These are phyloP conservation scores for Rhorus exstirpatorius DNA, from an alignment of 2,888 invertebrate genomes.

Conservation along the genomic window DNA sequence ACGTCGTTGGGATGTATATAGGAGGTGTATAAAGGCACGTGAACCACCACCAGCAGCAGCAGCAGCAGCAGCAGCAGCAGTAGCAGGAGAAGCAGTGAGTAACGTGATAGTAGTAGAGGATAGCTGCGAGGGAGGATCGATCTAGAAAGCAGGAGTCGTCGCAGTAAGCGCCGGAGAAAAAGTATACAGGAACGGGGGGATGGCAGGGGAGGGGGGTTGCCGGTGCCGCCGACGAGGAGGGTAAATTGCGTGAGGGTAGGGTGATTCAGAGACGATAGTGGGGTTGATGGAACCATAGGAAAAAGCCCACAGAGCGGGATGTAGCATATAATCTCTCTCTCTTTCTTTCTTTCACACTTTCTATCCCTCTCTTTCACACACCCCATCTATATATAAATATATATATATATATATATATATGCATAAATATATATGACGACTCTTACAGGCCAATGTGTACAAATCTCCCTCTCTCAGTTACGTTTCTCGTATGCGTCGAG, in stretches of 20 bases:
- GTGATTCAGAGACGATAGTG: not conserved
- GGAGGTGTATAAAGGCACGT: conserved; percentile 35
- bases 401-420: conserved; percentile 9
- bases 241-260: conserved; percentile 3
- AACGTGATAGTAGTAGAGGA: conserved; percentile 23
- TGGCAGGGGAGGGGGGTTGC: conserved; percentile 21
- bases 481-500: conserved; percentile 52
- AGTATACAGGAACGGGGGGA: conserved; percentile 25
- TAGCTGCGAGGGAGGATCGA: conserved; percentile 83
- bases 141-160: conserved; percentile 85
- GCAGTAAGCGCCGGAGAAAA: conserved; percentile 82
- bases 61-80: no score
- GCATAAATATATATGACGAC: not conserved
- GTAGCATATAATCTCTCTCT: not conserved
- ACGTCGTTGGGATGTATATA: conserved; percentile 19
- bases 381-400: not conserved
- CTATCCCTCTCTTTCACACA: not conserved
- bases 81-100: not conserved
- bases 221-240: conserved; percentile 34
- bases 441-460: conserved; percentile 1
- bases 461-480: not conserved
- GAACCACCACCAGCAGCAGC: conserved; percentile 25
- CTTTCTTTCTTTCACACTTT: conserved; percentile 13
- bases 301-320: not conserved
- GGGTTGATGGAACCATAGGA: conserved; percentile 27